Percentiles rank a stretch among this genome's conserved stretches.
These are phyloP conservation scores for Equus quagga DNA, from an alignment of 2,113 vertebrate species.

Conservation along the genomic window DNA sequence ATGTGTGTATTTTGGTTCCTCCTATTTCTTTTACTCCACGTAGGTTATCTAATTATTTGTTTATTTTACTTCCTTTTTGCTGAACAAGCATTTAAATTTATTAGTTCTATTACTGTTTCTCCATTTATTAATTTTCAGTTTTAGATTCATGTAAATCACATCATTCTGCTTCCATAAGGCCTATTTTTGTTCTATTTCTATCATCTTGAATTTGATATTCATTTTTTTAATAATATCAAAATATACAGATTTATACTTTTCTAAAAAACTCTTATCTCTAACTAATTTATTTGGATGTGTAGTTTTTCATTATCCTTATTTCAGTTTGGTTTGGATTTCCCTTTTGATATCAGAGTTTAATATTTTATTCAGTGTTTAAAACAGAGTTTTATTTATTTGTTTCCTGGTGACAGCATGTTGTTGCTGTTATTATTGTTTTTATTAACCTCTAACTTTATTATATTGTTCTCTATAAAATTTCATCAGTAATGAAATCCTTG, in stretches of 20 bases:
- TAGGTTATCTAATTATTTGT: background rate
- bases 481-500: background rate
- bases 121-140: background rate
- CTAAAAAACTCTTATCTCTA: background rate
- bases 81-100: background rate
- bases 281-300: background rate
- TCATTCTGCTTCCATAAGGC: background rate
- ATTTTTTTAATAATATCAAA: background rate
- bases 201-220: background rate
- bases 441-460: background rate
- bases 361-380: background rate
- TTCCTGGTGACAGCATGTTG: background rate
- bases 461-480: background rate
- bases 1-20: background rate
- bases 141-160: background rate
- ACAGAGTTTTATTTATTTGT: background rate
- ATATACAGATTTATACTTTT: background rate
- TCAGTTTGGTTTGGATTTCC: background rate
- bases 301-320: background rate
- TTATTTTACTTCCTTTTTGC: background rate
- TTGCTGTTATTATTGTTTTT: background rate
- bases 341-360: background rate
- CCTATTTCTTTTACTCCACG: background rate
- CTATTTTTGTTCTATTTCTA: background rate
- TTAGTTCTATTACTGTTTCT: background rate